Conservation (phyloP, 2,888 invertebrate species). For the Altica lythri region DNA sequence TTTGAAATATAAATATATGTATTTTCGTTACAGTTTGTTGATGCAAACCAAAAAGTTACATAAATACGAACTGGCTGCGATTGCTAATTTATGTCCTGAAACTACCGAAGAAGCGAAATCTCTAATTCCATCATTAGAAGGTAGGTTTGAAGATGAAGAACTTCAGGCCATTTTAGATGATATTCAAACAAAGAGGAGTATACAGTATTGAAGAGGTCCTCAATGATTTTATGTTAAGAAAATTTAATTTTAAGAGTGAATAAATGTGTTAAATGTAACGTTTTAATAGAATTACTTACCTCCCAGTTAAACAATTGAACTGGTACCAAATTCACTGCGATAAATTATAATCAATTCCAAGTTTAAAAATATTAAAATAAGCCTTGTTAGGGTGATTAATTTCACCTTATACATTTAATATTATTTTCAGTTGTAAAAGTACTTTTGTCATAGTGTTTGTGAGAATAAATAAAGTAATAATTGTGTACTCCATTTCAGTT, state of each 20-base stretch:
- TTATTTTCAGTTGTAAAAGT: too few species aligned
- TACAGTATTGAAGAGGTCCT: constrained; percentile 91
- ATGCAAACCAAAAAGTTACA: constrained; percentile 90
- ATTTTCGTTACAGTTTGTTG: constrained; percentile 69
- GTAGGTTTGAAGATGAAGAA: constrained; percentile 97
- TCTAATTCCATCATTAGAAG: constrained; percentile 94
- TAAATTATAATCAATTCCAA: too few species aligned
- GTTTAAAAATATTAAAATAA: too few species aligned
- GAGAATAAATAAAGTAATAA: too few species aligned
- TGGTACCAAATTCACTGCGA: too few species aligned
- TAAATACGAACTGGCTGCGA: constrained; percentile 96
- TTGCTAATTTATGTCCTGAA: constrained; percentile 98
- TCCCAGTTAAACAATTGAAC: too few species aligned
- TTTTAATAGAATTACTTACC: too few species aligned
- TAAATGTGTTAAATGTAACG: neutral
- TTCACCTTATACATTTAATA: too few species aligned
- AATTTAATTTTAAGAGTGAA: neutral
- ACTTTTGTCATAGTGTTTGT: too few species aligned
- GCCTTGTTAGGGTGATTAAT: too few species aligned
- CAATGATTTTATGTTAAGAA: neutral
- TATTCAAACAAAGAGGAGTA: constrained; percentile 96
- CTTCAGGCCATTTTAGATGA: constrained; percentile 95
- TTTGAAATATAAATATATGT: neutral
- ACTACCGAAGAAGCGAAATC: constrained; percentile 98
- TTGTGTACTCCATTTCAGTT: too few species aligned